Conservation (phyloP, 2,113 vertebrate species). For the Poeciliopsis occidentalis region DNA sequence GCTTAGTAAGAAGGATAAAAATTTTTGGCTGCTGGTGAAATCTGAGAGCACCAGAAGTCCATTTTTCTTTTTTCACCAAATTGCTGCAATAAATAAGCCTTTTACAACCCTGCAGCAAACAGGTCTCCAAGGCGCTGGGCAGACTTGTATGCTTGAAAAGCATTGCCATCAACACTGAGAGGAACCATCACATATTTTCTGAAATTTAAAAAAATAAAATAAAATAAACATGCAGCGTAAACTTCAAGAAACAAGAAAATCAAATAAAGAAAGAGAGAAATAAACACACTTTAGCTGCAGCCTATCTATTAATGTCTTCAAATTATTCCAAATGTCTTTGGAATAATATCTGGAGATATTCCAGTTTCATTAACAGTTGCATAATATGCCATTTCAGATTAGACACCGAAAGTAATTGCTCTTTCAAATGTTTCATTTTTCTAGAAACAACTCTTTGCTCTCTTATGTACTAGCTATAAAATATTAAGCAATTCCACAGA, state of each 20-base stretch:
- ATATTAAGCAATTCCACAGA: too few relatives aligned
- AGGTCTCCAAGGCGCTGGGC: not conserved
- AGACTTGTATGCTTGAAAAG: slow-evolving; percentile 15
- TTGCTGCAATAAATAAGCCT: slow-evolving; percentile 31
- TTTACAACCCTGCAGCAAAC: slow-evolving; percentile 24
- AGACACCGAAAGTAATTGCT: too few relatives aligned
- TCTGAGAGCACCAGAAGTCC: not conserved
- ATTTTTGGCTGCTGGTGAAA: too few relatives aligned
- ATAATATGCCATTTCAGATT: too few relatives aligned
- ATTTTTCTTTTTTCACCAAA: not conserved
- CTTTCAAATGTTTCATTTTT: too few relatives aligned
- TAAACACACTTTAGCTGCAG: too few relatives aligned
- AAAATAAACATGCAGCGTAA: not conserved
- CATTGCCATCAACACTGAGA: not conserved
- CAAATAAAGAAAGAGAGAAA: too few relatives aligned
- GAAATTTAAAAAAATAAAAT: not conserved
- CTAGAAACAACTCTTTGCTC: too few relatives aligned
- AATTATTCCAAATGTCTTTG: not conserved
- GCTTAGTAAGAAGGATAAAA: too few relatives aligned
- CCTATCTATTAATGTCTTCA: not conserved
- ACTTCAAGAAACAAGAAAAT: not conserved
- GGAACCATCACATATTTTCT: not conserved
- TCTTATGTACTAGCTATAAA: too few relatives aligned
- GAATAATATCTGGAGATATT: not conserved
- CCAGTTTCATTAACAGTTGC: not conserved